Conservation (phyloP, 2,113 vertebrate species). For the Dipodomys merriami region DNA sequence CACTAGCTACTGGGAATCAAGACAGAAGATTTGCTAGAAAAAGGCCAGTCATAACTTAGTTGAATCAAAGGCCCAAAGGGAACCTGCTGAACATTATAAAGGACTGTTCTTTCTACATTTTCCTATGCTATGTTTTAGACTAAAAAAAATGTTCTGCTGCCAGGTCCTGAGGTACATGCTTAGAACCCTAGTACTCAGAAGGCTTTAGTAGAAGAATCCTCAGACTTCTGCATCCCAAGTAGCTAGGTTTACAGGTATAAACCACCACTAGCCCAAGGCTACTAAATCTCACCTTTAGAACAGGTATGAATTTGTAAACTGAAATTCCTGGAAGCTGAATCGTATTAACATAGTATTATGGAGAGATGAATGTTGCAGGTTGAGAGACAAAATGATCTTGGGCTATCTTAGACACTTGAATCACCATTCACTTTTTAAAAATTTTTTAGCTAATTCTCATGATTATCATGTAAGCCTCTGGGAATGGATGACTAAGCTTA, state of each 20-base stretch:
- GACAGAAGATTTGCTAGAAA: neutral
- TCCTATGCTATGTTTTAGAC: neutral
- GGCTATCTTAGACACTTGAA: neutral
- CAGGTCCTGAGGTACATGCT: no score
- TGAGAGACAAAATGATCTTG: neutral
- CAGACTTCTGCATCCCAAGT: neutral
- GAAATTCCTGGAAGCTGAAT: neutral
- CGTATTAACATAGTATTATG: neutral
- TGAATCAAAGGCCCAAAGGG: neutral
- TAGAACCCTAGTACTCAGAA: no score
- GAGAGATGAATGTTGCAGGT: neutral
- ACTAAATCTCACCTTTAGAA: neutral
- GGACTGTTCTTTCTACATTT: neutral
- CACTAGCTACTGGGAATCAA: neutral
- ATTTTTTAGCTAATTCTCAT: neutral
- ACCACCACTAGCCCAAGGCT: neutral
- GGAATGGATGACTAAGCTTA: neutral
- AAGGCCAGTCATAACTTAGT: slow-evolving; percentile 4
- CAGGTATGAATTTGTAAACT: neutral
- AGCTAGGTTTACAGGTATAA: neutral
- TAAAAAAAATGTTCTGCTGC: slow-evolving; percentile 1
- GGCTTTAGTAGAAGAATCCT: no score
- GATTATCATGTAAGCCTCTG: no score
- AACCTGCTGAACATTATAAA: neutral
- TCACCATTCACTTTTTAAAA: neutral